Conservation (phyloP, 2,113 vertebrate genomes). For the Pholis gunnellus region DNA sequence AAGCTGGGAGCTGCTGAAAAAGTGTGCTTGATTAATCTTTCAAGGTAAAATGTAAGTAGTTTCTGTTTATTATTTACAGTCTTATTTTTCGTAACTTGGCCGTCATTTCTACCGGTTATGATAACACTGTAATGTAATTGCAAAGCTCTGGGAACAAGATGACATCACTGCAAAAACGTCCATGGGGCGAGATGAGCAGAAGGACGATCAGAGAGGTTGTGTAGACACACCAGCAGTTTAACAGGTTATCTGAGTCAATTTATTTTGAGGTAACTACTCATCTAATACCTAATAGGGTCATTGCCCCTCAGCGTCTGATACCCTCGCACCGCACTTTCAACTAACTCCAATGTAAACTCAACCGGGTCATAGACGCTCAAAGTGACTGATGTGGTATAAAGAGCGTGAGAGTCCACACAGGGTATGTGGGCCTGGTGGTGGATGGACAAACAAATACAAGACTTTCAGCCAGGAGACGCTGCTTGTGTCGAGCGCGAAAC, state of each 20-base stretch:
- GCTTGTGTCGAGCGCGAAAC: not conserved
- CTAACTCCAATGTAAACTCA: too few species aligned
- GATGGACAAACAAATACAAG: too few species aligned
- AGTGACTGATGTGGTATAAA: too few species aligned
- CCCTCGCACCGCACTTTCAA: too few species aligned
- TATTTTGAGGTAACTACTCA: not conserved
- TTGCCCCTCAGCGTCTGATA: too few species aligned
- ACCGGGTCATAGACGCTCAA: too few species aligned
- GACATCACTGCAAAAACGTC: not conserved
- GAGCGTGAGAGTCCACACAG: not conserved
- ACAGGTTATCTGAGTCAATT: not conserved
- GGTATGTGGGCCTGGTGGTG: too few species aligned
- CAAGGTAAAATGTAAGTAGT: not conserved
- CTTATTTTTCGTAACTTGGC: not conserved
- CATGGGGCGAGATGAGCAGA: not conserved
- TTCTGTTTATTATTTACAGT: not conserved
- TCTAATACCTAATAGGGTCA: too few species aligned
- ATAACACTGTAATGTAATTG: not conserved
- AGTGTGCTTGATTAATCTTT: not conserved
- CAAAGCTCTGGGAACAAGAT: not conserved
- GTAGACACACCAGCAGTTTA: not conserved
- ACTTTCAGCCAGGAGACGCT: not conserved
- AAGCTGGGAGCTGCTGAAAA: slow-evolving; percentile 7
- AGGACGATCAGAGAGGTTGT: not conserved
- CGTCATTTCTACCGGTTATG: not conserved